A percentile compares a stretch with the other conserved stretches of the same genome.
Conservation (phyloP, 2,113 vertebrate genomes). For the Catharus fuscescens region DNA sequence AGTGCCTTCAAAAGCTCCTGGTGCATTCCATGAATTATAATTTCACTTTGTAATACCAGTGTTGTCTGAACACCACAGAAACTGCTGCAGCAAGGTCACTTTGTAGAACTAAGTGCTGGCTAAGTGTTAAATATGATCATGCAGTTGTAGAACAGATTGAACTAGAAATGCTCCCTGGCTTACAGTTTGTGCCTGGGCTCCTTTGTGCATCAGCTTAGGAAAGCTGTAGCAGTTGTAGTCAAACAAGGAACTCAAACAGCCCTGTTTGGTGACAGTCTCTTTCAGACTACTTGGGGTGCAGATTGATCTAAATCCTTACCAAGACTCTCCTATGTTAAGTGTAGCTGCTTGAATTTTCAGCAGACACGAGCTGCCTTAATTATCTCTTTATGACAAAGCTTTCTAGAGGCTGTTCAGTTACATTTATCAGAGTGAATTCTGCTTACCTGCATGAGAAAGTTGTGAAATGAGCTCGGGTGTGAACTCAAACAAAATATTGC, state of each 20-base stretch:
- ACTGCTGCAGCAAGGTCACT: neutral
- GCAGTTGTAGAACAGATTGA: neutral
- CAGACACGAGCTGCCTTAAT: neutral
- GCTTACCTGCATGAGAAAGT: neutral
- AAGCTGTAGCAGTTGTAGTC: neutral
- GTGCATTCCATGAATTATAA: neutral
- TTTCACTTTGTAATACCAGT: neutral
- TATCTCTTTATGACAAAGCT: neutral
- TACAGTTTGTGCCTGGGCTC: neutral
- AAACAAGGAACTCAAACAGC: neutral
- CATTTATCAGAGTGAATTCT: neutral
- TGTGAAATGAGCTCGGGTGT: neutral
- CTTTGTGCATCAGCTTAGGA: neutral
- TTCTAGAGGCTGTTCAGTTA: neutral
- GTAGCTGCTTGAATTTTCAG: neutral
- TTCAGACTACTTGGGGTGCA: neutral
- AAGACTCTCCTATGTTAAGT: neutral
- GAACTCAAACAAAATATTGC: neutral
- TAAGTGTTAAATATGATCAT: neutral
- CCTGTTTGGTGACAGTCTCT: neutral
- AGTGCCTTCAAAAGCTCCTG: neutral
- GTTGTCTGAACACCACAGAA: neutral
- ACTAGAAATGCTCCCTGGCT: neutral
- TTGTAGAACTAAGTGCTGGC: neutral
- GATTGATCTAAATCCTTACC: neutral